Base-by-base conservation (phyloP, 2,888 invertebrate species). In the Drosophila borborema region DNA sequence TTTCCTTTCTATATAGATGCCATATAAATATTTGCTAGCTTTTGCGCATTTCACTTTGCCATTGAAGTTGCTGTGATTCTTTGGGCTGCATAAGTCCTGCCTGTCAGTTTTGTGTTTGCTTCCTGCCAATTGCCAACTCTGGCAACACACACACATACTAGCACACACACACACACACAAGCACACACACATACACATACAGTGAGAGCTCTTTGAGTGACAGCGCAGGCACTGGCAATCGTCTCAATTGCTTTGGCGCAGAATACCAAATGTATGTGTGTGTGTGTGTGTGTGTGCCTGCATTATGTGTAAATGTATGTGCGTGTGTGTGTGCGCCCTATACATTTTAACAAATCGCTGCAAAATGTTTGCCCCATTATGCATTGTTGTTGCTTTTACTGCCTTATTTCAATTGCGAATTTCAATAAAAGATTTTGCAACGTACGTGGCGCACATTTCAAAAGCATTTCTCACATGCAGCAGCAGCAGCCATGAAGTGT, bases 371-470 rank as follows among this genome's bases (percentile, higher is more conserved):
- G 72, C 72, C 54, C 84, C 85, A 83, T 84, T 85, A 77, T 85
- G 64, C 71, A 56, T 62, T 69, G 46, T 62, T 69, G 46, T 59
- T 72, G 72, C 43, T 66, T 61, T 63, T 80, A 59, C 60, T 77
- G 68, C 65, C 65, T 72, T 65, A 66, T 80, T 86, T 86, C 86
- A 82, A 82, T 80, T 81, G 78, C 72, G 68, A 63, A 73, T 81
- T 80, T 80, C 81, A 83, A 83, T 77, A 80, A 81, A 86, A 80
- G 77, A 75, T 88, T 86, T 70, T 74, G 86, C 86, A 83, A 64
- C 67, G 86, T 82, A 84, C 84, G 87, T 85, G 89, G 84, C 84
- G 87, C 81, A 83, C 69, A 85, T 89, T 72, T 85, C 81, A 85
- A 86, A 86, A 83, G 86, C 86, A 88, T 85, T 88, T 82, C 77